Base-by-base conservation (phyloP, 2,797 vertebrate genomes). In the Forpus xanthops region DNA sequence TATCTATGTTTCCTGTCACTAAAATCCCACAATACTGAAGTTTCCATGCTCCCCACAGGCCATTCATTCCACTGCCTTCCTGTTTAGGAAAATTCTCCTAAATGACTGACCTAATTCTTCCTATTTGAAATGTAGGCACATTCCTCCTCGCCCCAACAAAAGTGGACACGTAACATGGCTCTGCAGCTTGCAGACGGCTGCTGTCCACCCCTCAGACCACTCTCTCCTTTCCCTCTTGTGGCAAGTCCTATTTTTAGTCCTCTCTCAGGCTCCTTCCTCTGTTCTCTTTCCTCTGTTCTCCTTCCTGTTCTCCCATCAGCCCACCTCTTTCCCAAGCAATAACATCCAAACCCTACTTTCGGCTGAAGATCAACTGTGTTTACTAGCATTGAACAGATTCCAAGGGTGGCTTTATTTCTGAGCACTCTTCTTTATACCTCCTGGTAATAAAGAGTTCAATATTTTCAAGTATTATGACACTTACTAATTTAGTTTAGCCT, bases 181-280 rank as follows among this genome's bases (percentile, higher is more conserved):
- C 66, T 33, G 77, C 42, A 70, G 89, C 67, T 58, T 4, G 1
- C 17, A 25, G 50, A 25, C 0, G 2, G 52, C 90, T 81, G 92
- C 76, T 1, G 1, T 49, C 85, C 4, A 1, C 35, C 75, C 79
- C 92, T 84, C 86, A 39, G 65, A 92, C 75, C 70, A 44, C 50
- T 21, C 41, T 94, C 65, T 37, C 37, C 47, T 64, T 58, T 83
- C 60, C 24, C 55, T 89, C 77, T 92, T 82, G 71, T 52, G 24
- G 39, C 27, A 85, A 87, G 6, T 35, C 37, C 73, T 96, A 83
- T 86, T 91, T 96, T 94, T 84, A 94, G 89, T 19, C 24, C 21
- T 49, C 58, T 68, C 62, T 55, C 58, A 12, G 41, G 73, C 61
- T 83, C 37, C 42, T 56, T 39, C 28, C 20, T 53, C 60, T 67